These are phyloP conservation scores for Drosophila neotestacea DNA, from an alignment of 2,888 invertebrate species.

Conservation along the genomic window DNA sequence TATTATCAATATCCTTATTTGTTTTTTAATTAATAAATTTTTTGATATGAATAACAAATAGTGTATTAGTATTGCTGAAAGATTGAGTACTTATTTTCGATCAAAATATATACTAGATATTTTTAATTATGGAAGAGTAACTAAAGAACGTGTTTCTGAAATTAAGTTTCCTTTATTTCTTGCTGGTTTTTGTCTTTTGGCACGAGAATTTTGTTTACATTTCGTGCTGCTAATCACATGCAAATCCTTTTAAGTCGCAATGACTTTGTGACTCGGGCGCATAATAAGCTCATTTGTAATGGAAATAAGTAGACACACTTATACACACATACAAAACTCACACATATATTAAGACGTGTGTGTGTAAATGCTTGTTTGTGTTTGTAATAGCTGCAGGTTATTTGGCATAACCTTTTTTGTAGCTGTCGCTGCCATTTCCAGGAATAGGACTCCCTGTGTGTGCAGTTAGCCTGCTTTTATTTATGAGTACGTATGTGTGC, in stretches of 20 bases:
- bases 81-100: too few species aligned
- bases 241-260: constrained; percentile 81
- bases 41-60: too few species aligned
- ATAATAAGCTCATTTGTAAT: constrained; percentile 81
- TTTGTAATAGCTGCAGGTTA: constrained; percentile 76
- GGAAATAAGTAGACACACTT: constrained; percentile 59
- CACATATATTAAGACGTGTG: constrained; percentile 16
- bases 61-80: too few species aligned
- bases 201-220: constrained; percentile 74
- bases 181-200: constrained; percentile 63
- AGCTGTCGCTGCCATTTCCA: constrained; percentile 57
- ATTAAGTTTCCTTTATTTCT: constrained; percentile 15
- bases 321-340: constrained; percentile 6
- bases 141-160: neutral
- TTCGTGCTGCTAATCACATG: constrained; percentile 77
- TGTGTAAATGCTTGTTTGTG: constrained; percentile 50
- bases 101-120: too few species aligned
- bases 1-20: too few species aligned
- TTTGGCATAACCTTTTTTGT: constrained; percentile 73
- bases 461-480: constrained; percentile 58
- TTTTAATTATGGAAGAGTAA: constrained; percentile 25
- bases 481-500: constrained; percentile 45
- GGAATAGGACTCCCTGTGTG: constrained; percentile 21
- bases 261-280: constrained; percentile 79
- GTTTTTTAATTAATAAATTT: neutral